phyloP scores from a whole-genome alignment of 2,113 vertebrate species.

The Phoxinus phoxinus region DNA sequence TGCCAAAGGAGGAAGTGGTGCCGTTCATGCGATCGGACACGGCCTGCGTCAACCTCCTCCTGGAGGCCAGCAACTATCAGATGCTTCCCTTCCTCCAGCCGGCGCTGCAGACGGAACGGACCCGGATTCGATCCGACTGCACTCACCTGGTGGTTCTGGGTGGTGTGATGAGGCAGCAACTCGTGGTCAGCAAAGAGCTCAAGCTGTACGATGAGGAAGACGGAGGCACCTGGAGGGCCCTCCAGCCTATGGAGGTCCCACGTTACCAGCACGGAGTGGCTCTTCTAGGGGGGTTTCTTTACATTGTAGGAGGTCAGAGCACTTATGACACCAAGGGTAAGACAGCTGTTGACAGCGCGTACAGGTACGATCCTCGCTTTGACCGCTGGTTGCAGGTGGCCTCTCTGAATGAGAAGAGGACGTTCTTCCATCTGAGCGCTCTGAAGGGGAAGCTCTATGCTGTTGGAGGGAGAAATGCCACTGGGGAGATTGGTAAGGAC shows the following conservation, averaged over 20 bases:
- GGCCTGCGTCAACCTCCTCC: conserved; percentile 79
- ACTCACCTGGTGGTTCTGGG: conserved; percentile 78
- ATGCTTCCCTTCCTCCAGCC: conserved; percentile 85
- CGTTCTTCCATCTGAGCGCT: conserved; percentile 82
- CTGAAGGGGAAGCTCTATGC: conserved; percentile 79
- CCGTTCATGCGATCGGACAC: conserved; percentile 76
- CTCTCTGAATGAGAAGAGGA: conserved; percentile 81
- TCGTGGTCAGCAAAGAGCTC: conserved; percentile 81
- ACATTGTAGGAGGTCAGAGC: conserved; percentile 82
- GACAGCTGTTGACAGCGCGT: conserved; percentile 81
- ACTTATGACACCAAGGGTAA: conserved; percentile 85
- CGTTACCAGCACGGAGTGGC: conserved; percentile 83
- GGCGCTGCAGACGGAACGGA: conserved; percentile 78
- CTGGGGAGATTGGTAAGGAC: conserved; percentile 78
- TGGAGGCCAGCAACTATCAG: conserved; percentile 85
- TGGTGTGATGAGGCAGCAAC: conserved; percentile 82
- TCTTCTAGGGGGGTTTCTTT: conserved; percentile 80
- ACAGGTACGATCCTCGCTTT: conserved; percentile 82
- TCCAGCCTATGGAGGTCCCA: conserved; percentile 79
- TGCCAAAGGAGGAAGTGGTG: conserved; percentile 16
- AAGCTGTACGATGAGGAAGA: conserved; percentile 75
- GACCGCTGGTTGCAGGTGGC: conserved; percentile 81
- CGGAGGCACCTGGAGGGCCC: conserved; percentile 71
- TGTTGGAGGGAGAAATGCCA: conserved; percentile 78
- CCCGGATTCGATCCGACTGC: conserved; percentile 76